A percentile compares a stretch with the other conserved stretches of the same genome.
Conservation (phyloP, 2,888 invertebrate genomes). For the Drosophila anomelani region DNA sequence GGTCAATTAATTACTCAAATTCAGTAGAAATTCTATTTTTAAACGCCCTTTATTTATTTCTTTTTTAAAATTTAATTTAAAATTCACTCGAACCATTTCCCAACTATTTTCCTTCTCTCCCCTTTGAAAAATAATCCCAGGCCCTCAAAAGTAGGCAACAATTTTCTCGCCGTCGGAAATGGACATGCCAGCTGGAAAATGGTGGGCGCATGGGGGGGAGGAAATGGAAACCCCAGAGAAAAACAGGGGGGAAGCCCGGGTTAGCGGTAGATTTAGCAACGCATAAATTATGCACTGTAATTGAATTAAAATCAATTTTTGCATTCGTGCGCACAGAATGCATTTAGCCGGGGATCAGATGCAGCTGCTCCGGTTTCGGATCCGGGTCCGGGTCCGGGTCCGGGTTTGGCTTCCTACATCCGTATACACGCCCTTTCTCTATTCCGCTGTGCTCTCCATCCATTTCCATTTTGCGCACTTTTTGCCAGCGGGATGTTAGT, state of each 20-base stretch:
- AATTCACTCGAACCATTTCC: too few species aligned
- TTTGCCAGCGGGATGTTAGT: conserved; percentile 19
- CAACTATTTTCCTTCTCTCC: too few species aligned
- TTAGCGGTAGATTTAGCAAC: conserved; percentile 53
- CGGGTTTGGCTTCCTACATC: conserved; percentile 1
- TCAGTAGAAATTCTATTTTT: conserved; percentile 16
- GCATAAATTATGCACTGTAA: conserved; percentile 73
- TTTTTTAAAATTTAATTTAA: background rate
- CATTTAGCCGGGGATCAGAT: conserved; percentile 34
- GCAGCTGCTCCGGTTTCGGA: conserved; percentile 41
- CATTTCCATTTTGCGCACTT: conserved; percentile 51
- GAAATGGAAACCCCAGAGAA: conserved; percentile 5
- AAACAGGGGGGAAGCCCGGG: background rate
- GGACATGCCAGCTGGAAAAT: background rate
- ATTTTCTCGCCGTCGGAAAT: background rate
- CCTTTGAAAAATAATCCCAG: background rate
- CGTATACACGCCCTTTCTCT: background rate
- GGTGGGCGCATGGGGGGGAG: too few species aligned
- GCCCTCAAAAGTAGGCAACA: background rate
- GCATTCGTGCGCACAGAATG: conserved; percentile 48
- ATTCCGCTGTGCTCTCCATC: background rate
- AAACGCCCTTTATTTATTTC: background rate
- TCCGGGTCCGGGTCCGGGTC: background rate
- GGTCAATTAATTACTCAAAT: conserved; percentile 68
- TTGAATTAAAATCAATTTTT: conserved; percentile 75